These are phyloP conservation scores for Tetragnatha versicolor DNA, from an alignment of 1,140 invertebrate species.

Conservation along the genomic window DNA sequence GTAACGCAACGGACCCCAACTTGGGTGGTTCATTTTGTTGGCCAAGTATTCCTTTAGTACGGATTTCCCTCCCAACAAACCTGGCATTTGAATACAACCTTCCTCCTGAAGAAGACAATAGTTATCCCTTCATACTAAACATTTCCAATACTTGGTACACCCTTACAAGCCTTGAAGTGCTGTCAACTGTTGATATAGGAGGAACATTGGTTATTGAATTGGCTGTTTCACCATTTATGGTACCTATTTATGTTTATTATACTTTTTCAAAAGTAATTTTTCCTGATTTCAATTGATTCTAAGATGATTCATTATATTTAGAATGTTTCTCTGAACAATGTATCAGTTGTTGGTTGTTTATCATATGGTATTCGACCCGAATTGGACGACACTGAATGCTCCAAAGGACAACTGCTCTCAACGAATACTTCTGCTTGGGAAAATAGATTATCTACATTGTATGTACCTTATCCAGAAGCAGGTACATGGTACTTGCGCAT, in stretches of 20 bases:
- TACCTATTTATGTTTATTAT: not conserved
- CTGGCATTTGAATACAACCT: constrained; percentile 51
- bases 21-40: constrained; percentile 13
- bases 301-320: too few relatives aligned
- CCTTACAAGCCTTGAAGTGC: constrained; percentile 66
- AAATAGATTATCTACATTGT: constrained; percentile 64
- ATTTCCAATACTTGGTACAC: constrained; percentile 61
- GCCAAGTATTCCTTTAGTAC: constrained; percentile 63
- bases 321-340: constrained; percentile 46
- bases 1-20: not conserved
- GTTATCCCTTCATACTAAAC: constrained; percentile 56
- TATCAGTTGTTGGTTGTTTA: constrained; percentile 38
- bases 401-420: constrained; percentile 68
- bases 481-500: constrained; percentile 64
- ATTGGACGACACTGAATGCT: constrained; percentile 67
- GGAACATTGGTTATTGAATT: constrained; percentile 67
- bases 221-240: constrained; percentile 36
- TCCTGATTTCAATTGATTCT: not conserved
- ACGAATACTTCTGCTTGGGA: constrained; percentile 65
- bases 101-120: constrained; percentile 54
- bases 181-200: constrained; percentile 69
- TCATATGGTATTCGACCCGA: constrained; percentile 41
- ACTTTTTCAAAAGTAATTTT: not conserved
- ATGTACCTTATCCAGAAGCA: constrained; percentile 80
- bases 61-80: constrained; percentile 62